phyloP scores from a whole-genome alignment of 2,888 invertebrate genomes.

The Ornithoptera priamus region DNA sequence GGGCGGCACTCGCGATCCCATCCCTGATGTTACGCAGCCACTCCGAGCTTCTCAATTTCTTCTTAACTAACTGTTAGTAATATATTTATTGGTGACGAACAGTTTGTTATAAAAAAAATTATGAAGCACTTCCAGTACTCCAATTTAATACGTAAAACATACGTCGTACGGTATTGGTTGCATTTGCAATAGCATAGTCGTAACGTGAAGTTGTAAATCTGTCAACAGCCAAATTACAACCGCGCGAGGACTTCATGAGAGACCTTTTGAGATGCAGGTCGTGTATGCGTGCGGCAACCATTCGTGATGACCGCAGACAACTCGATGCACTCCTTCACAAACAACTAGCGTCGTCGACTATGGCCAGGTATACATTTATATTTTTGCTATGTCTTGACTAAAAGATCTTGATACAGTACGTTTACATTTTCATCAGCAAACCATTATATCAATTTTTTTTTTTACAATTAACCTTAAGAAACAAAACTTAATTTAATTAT shows the following conservation, averaged over 20 bases:
- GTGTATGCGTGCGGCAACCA: slow-evolving; percentile 43
- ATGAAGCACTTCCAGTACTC: slow-evolving; percentile 29
- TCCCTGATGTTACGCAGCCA: too few species aligned
- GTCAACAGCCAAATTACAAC: slow-evolving; percentile 64
- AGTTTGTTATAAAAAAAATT: background rate
- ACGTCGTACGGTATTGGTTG: slow-evolving; percentile 43
- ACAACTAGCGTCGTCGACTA: background rate
- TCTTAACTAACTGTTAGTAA: too few species aligned
- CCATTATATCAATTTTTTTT: too few species aligned
- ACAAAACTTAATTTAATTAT: too few species aligned
- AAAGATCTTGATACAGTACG: too few species aligned
- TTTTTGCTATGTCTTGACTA: background rate
- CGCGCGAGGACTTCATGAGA: slow-evolving; percentile 47
- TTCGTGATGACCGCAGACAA: slow-evolving; percentile 37
- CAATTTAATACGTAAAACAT: slow-evolving; percentile 32
- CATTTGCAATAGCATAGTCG: slow-evolving; percentile 34
- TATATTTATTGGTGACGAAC: background rate
- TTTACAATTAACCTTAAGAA: too few species aligned
- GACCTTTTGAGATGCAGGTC: slow-evolving; percentile 41
- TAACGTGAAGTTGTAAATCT: slow-evolving; percentile 63
- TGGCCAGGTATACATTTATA: background rate
- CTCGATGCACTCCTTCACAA: background rate
- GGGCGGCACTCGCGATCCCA: too few species aligned
- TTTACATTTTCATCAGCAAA: background rate
- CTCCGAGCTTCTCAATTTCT: too few species aligned